A percentile compares a stretch with the other conserved stretches of the same genome.
Evolutionary conservation across 2,888 invertebrate species (phyloP).

Genomic region (Orchesella flavescens): DNA sequence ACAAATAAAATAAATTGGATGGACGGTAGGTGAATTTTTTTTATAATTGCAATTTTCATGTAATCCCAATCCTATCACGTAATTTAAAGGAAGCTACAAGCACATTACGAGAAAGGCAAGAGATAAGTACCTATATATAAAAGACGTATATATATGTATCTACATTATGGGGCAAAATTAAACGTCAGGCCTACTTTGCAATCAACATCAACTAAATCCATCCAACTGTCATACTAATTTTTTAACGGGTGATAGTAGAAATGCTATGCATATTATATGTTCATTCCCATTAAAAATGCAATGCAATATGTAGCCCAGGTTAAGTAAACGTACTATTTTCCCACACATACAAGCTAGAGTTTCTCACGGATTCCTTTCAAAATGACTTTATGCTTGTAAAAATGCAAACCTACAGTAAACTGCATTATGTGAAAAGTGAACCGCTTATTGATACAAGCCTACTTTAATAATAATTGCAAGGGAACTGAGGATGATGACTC

Average conservation of each 20-base stretch:
- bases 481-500: background rate
- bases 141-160: too few species aligned
- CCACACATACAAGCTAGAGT: slow-evolving; percentile 28
- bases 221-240: too few species aligned
- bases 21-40: background rate
- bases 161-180: background rate
- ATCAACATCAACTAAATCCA: background rate
- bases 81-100: slow-evolving; percentile 21
- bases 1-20: background rate
- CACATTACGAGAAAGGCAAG: background rate
- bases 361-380: slow-evolving; percentile 57
- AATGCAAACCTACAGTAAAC: background rate
- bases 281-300: background rate
- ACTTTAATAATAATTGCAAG: background rate
- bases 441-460: background rate
- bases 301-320: slow-evolving; percentile 21
- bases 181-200: background rate
- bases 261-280: background rate
- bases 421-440: background rate
- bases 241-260: too few species aligned
- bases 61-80: slow-evolving; percentile 31
- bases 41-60: slow-evolving; percentile 16
- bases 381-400: slow-evolving; percentile 1
- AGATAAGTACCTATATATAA: too few species aligned
- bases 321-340: slow-evolving; percentile 23